phyloP scores from a whole-genome alignment of 2,888 invertebrate species.

The Alloplasta piceator region DNA sequence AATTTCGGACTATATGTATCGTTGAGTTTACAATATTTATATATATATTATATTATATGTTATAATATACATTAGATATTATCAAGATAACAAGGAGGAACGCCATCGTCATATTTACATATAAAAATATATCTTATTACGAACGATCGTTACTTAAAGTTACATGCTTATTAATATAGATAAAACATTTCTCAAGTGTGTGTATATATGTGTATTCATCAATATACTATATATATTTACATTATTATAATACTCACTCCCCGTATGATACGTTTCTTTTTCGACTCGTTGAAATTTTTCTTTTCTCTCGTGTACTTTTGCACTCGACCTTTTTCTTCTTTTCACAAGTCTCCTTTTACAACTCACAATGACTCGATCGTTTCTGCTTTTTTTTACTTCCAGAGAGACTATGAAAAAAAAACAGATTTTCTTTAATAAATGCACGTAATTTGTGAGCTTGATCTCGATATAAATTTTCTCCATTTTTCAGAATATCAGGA shows the following conservation, averaged over 20 bases:
- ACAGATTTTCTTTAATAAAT: conserved; percentile 6
- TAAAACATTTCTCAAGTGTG: conserved; percentile 71
- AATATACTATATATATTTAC: conserved; percentile 43
- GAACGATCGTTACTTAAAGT: conserved; percentile 74
- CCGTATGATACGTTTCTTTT: conserved; percentile 63
- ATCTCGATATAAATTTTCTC: conserved; percentile 4
- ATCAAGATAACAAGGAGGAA: conserved; percentile 79
- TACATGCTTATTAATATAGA: conserved; percentile 72
- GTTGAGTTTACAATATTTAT: conserved; percentile 59
- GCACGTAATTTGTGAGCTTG: background rate
- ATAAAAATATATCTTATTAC: conserved; percentile 81
- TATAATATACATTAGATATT: conserved; percentile 61
- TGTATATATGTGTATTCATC: conserved; percentile 53
- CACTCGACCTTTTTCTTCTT: no score
- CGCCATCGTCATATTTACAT: conserved; percentile 81
- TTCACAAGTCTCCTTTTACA: no score
- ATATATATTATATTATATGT: no score
- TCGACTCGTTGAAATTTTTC: conserved; percentile 44
- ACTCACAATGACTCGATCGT: background rate
- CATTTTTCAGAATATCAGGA: background rate
- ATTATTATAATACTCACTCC: conserved; percentile 44
- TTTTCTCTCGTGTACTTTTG: background rate
- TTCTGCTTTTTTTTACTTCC: background rate
- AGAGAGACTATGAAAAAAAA: background rate
- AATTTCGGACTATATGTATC: conserved; percentile 51